Base-by-base conservation (phyloP, 2,888 invertebrate genomes). In the Pristionchus japonicus region DNA sequence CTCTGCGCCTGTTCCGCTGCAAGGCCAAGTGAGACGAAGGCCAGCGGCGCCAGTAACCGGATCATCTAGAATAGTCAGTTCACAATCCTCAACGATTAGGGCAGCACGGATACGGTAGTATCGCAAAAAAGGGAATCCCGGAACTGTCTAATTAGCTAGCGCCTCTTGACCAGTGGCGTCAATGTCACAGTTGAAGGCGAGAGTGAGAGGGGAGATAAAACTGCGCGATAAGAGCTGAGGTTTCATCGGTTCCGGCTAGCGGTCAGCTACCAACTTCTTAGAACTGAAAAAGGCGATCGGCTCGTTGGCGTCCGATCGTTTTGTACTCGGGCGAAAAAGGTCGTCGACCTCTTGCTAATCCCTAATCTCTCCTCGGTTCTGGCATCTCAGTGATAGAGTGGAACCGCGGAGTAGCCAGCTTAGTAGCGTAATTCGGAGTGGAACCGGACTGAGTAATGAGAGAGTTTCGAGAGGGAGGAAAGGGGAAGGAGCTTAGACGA, bases 21-120 rank as follows among this genome's bases (percentile, higher is more conserved):
- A 23, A n/a, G 82, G 31, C 52, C 82, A 49, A 83, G 52, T 31
- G 82, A 49, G 82, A 83, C 40, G 52, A 83, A 34, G 34, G 82
- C 82, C 52, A 83, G 52, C 23, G 82, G 82, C 82, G 52, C 82
- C 34, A 83, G 82, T 83, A 83, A 83, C 52, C 82, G 82, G 34
- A 52, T 49, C 82, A 83, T 83, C 82, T 83, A 11, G 15, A 57
- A 57, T n/a, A n/a, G n/a, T 57, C n/a, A 57, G n/a, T 57, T 57
- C 3, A 23, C 57, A n/a, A 57, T 57, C n/a, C 6, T 3, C 23
- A 6, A 57, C 3, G 20, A 57, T 23, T 23, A 23, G 23, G 20
- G 20, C 23, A 57, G 23, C 23, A 6, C 57, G 20, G 57, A n/a
- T 57, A n/a, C n/a, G n/a, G 57, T 57, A 57, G 23, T 57, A n/a